Evolutionary conservation across 2,888 invertebrate species (phyloP).

Genomic region (Drosophila limbata): DNA sequence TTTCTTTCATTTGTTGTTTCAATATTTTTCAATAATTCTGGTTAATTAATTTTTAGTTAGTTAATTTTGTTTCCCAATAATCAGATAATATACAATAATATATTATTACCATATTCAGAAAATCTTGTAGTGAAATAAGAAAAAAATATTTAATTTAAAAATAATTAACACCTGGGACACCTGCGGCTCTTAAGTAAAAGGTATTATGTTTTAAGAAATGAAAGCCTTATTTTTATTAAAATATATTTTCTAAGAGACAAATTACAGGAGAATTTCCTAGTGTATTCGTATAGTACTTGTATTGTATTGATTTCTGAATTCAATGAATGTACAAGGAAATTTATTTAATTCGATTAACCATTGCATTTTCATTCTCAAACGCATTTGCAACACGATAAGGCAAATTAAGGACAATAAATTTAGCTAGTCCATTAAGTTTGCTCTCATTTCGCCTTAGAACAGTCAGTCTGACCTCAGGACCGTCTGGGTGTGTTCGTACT

Average conservation of each 20-base stretch:
- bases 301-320: background rate
- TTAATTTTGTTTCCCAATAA: no score
- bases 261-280: background rate
- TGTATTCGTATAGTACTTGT: background rate
- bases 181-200: no score
- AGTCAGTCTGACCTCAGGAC: conserved; percentile 31
- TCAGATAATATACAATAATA: no score
- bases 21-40: no score
- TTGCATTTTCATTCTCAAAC: conserved; percentile 34
- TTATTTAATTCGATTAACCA: conserved; percentile 41
- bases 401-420: conserved; percentile 59
- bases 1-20: no score
- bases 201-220: no score
- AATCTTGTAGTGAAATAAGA: no score
- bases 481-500: background rate
- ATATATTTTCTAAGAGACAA: background rate
- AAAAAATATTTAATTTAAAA: no score
- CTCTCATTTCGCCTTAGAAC: conserved; percentile 28
- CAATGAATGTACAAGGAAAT: conserved; percentile 14
- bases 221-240: no score
- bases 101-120: no score
- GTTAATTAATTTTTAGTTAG: no score
- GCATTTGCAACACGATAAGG: conserved; percentile 21
- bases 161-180: no score
- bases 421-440: conserved; percentile 48